phyloP scores from a whole-genome alignment of 2,888 invertebrate species.

The Apoderus coryli region DNA sequence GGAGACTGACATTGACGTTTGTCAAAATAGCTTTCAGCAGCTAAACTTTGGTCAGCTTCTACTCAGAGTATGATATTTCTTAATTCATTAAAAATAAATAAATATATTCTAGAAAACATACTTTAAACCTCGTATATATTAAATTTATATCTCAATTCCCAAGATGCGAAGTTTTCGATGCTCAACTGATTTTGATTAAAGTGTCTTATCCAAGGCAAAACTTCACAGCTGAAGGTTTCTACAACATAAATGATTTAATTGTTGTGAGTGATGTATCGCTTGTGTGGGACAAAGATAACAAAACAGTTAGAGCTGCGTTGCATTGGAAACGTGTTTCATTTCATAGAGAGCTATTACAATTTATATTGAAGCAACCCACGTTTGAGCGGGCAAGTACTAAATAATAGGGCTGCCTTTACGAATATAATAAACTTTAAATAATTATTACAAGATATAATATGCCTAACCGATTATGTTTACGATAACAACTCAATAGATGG shows the following conservation, averaged over 20 bases:
- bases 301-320: constrained; percentile 38
- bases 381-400: constrained; percentile 47
- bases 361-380: constrained; percentile 60
- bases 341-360: constrained; percentile 43
- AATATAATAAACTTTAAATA: no score
- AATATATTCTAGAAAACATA: no score
- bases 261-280: constrained; percentile 50
- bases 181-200: constrained; percentile 42
- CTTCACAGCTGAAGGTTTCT: constrained; percentile 45
- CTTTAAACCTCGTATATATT: neutral
- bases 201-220: constrained; percentile 36
- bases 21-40: no score
- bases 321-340: constrained; percentile 35
- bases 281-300: constrained; percentile 47
- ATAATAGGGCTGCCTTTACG: no score
- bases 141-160: constrained; percentile 14
- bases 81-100: no score
- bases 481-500: constrained; percentile 42
- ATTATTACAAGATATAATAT: constrained; percentile 47
- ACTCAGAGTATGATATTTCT: no score
- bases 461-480: constrained; percentile 47
- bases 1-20: no score
- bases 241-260: constrained; percentile 41
- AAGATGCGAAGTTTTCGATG: constrained; percentile 48
- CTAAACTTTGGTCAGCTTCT: no score